These are phyloP conservation scores for Poecilia velifera DNA, from an alignment of 2,797 vertebrate genomes.

Conservation along the genomic window DNA sequence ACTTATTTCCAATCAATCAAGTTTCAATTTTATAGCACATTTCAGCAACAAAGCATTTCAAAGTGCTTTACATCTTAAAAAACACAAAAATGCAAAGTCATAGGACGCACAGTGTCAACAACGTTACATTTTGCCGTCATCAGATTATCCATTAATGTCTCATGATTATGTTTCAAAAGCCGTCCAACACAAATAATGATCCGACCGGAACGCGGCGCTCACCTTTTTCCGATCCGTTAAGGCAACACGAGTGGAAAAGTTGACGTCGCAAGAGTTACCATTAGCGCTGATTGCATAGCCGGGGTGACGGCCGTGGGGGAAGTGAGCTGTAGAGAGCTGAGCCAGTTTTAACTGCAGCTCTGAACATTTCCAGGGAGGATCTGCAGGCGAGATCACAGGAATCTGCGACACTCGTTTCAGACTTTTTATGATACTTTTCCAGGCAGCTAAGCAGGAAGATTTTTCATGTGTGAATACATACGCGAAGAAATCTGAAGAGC, in stretches of 20 bases:
- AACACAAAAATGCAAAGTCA: too few relatives aligned
- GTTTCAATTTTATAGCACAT: too few relatives aligned
- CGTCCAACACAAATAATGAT: too few relatives aligned
- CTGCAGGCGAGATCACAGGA: not conserved
- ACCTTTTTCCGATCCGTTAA: not conserved
- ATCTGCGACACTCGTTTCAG: not conserved
- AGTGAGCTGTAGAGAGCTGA: not conserved
- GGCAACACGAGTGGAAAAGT: not conserved
- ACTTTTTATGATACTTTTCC: not conserved
- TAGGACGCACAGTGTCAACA: too few relatives aligned
- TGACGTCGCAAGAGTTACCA: not conserved
- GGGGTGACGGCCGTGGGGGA: not conserved
- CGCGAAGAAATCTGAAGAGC: not conserved
- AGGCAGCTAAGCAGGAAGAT: not conserved
- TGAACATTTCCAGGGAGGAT: not conserved
- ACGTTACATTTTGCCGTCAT: too few relatives aligned
- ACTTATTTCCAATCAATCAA: too few relatives aligned
- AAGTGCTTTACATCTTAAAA: too few relatives aligned
- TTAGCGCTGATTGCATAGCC: not conserved
- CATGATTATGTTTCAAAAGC: too few relatives aligned
- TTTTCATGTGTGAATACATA: too few relatives aligned
- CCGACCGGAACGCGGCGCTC: too few relatives aligned
- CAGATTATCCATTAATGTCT: too few relatives aligned
- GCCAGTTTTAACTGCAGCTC: not conserved
- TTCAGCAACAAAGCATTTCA: too few relatives aligned